A percentile compares a stretch with the other conserved stretches of the same genome.
Conservation (phyloP, 2,888 invertebrate genomes). For the Agonopterix alstromeriana region DNA sequence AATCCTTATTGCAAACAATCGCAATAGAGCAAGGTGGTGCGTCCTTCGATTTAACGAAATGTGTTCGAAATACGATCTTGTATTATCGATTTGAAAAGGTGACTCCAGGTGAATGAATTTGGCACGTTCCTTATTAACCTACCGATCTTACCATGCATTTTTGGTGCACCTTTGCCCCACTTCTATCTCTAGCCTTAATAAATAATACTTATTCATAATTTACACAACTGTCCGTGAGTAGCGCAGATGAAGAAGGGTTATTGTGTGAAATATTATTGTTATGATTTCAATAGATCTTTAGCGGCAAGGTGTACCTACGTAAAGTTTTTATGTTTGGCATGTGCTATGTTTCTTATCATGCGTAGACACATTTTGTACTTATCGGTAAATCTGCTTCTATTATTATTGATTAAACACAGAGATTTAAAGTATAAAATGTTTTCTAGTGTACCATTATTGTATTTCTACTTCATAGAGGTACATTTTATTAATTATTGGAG, state of each 20-base stretch:
- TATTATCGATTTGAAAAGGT: constrained; percentile 37
- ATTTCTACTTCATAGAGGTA: no score
- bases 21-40: constrained; percentile 56
- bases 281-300: constrained; percentile 44
- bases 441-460: no score
- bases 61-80: constrained; percentile 44
- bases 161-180: constrained; percentile 30
- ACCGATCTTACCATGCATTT: constrained; percentile 16
- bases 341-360: constrained; percentile 22
- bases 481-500: no score
- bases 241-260: constrained; percentile 65
- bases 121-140: constrained; percentile 60
- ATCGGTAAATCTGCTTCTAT: background rate
- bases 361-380: background rate
- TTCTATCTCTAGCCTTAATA: no score
- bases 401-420: no score
- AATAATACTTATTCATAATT: constrained; percentile 3
- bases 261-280: constrained; percentile 45
- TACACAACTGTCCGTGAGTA: constrained; percentile 22
- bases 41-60: constrained; percentile 39
- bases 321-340: constrained; percentile 37
- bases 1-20: constrained; percentile 67
- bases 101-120: constrained; percentile 45
- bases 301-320: constrained; percentile 52
- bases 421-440: no score